Evolutionary conservation across 2,888 invertebrate species (phyloP).

Genomic region (Stictocephala bisonia): DNA sequence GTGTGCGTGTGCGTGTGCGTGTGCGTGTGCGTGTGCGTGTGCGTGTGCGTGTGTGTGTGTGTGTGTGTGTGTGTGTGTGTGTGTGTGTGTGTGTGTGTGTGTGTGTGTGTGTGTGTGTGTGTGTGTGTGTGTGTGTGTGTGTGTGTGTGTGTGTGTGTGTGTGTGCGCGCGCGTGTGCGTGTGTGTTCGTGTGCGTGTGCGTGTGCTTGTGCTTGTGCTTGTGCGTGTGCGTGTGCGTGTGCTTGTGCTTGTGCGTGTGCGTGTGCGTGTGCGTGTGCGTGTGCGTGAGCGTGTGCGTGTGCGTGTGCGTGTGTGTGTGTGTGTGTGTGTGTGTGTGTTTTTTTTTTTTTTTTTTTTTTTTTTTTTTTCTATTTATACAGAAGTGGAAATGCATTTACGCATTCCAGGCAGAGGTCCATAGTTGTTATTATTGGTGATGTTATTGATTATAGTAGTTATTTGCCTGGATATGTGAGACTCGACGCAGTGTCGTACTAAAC

Average conservation of each 20-base stretch:
- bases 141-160: background rate
- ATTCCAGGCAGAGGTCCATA: too few species aligned
- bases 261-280: background rate
- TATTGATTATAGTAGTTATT: too few species aligned
- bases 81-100: background rate
- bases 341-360: too few species aligned
- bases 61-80: background rate
- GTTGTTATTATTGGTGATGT: too few species aligned
- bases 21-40: background rate
- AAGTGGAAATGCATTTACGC: too few species aligned
- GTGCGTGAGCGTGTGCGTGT: background rate
- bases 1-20: background rate
- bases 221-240: too few species aligned
- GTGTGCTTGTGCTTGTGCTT: too few species aligned
- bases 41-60: background rate
- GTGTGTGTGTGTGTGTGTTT: too few species aligned
- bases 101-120: background rate
- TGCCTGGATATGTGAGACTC: too few species aligned
- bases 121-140: background rate
- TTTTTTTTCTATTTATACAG: background rate
- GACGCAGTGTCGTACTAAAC: too few species aligned
- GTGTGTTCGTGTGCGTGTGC: too few species aligned
- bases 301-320: background rate
- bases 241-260: too few species aligned
- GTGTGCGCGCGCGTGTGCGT: background rate